These are phyloP conservation scores for Pangasius larnaudii DNA, from an alignment of 2,797 vertebrate genomes.

Conservation along the genomic window DNA sequence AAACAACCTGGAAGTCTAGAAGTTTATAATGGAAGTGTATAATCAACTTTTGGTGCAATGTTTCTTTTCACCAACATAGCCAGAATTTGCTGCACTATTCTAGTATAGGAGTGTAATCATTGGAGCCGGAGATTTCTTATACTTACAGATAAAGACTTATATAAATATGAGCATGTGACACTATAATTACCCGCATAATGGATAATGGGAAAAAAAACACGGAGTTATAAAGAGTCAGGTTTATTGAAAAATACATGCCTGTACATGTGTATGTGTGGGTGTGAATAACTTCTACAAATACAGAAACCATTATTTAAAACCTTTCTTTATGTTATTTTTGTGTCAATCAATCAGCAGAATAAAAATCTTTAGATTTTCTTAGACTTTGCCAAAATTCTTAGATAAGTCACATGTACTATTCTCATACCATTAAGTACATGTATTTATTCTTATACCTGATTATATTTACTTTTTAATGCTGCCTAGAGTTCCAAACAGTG, in stretches of 20 bases:
- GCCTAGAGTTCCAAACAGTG: conserved; percentile 25
- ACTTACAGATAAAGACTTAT: background rate
- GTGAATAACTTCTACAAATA: background rate
- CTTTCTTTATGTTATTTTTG: background rate
- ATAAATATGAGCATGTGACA: background rate
- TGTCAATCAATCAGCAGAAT: background rate
- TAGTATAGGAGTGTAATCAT: background rate
- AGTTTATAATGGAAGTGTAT: background rate
- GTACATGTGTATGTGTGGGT: too few relatives aligned
- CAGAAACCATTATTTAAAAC: background rate
- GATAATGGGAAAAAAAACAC: background rate
- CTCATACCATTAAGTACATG: background rate
- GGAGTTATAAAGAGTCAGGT: background rate
- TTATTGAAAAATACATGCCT: background rate
- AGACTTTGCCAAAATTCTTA: conserved; percentile 12
- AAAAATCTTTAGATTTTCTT: background rate
- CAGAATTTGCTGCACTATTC: background rate
- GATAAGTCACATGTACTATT: background rate
- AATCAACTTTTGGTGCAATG: background rate
- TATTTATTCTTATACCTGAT: conserved; percentile 27
- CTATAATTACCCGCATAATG: background rate
- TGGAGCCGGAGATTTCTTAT: background rate
- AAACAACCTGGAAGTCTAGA: background rate
- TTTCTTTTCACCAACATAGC: background rate
- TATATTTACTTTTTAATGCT: conserved; percentile 33